Percentiles rank a stretch among this genome's conserved stretches.
Conservation (phyloP, 2,888 invertebrate genomes). For the Dioctria rufipes region DNA sequence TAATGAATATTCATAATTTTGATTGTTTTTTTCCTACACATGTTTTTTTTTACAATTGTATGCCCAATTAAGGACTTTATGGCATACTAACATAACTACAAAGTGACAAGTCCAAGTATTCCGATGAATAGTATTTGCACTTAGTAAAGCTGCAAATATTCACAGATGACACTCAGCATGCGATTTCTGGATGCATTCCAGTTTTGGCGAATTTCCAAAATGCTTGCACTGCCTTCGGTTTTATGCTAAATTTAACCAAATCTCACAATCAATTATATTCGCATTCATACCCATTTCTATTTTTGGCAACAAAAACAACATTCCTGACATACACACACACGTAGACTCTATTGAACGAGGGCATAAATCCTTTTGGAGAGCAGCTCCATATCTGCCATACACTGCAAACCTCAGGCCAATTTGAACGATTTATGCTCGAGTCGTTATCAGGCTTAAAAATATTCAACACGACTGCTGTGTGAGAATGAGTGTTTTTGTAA, state of each 20-base stretch:
- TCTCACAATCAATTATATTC: slow-evolving; percentile 40
- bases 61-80: too few species aligned
- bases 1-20: too few species aligned
- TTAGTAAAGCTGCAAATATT: too few species aligned
- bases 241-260: slow-evolving; percentile 44
- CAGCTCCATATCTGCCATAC: not conserved
- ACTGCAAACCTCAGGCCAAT: slow-evolving; percentile 25
- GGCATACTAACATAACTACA: too few species aligned
- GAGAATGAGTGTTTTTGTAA: slow-evolving; percentile 27
- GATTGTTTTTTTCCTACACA: too few species aligned
- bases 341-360: slow-evolving; percentile 27
- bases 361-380: slow-evolving; percentile 33
- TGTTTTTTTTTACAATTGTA: too few species aligned
- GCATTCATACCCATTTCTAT: slow-evolving; percentile 37
- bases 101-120: too few species aligned
- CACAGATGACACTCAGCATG: slow-evolving; percentile 3
- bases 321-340: not conserved
- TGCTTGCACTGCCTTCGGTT: not conserved
- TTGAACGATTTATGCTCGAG: slow-evolving; percentile 42
- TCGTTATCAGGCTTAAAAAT: slow-evolving; percentile 44
- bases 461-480: slow-evolving; percentile 24
- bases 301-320: slow-evolving; percentile 33
- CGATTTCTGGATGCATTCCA: slow-evolving; percentile 13
- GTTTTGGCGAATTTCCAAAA: slow-evolving; percentile 22
- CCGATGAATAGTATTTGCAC: too few species aligned